A percentile compares a stretch with the other conserved stretches of the same genome.
These are phyloP conservation scores for Scaptodrosophila latifasciaeformis DNA, from an alignment of 2,888 invertebrate genomes.

Conservation along the genomic window DNA sequence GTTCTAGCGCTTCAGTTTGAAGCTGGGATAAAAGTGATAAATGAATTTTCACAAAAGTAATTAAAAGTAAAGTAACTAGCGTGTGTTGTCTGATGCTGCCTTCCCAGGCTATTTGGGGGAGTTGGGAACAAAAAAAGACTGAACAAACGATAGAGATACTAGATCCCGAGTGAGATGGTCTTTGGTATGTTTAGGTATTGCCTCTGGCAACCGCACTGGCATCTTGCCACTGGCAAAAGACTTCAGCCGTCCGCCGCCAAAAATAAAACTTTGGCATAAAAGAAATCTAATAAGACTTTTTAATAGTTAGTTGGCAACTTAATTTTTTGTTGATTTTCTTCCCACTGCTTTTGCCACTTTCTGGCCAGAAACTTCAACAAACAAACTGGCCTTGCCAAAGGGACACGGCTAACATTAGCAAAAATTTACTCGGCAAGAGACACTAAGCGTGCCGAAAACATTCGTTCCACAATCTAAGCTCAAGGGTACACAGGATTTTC, in stretches of 20 bases:
- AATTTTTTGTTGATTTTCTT: conserved; percentile 29
- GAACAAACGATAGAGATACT: neutral
- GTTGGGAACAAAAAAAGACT: neutral
- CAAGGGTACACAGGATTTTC: too few relatives aligned
- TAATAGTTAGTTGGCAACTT: conserved; percentile 54
- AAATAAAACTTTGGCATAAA: conserved; percentile 54
- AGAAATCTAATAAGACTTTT: conserved; percentile 68
- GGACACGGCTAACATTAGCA: too few relatives aligned
- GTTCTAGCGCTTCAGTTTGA: conserved; percentile 34
- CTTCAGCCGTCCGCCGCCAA: too few relatives aligned
- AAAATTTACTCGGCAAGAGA: too few relatives aligned
- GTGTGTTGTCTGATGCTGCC: conserved; percentile 56
- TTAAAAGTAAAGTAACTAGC: conserved; percentile 69
- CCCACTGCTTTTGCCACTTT: neutral
- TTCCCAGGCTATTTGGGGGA: conserved; percentile 2
- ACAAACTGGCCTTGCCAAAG: too few relatives aligned
- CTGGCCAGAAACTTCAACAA: conserved; percentile 4
- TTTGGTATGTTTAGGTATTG: too few relatives aligned
- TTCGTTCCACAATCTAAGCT: too few relatives aligned
- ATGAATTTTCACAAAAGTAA: conserved; percentile 70
- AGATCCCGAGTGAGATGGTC: too few relatives aligned
- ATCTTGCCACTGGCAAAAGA: conserved; percentile 29
- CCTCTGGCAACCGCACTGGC: neutral
- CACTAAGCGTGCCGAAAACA: too few relatives aligned
- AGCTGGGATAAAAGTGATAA: conserved; percentile 68